Evolutionary conservation across 1,140 invertebrate genomes (phyloP).

Genomic region (Cheumatopsyche charites): DNA sequence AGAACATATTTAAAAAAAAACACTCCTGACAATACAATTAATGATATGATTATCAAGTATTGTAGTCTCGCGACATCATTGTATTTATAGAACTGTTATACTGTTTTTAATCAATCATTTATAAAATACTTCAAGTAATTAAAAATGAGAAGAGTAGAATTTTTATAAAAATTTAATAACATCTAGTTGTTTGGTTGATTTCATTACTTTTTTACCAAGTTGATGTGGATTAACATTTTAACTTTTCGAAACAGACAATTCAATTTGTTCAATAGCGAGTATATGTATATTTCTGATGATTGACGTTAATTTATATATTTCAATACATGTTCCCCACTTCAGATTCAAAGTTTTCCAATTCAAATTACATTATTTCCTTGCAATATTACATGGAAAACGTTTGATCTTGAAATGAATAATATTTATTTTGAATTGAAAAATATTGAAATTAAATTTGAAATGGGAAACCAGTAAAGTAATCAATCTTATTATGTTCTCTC

Average conservation of each 20-base stretch:
- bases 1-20: constrained; percentile 33
- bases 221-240: too few species aligned
- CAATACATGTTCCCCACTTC: too few species aligned
- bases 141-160: constrained; percentile 25
- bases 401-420: too few species aligned
- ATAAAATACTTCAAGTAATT: constrained; percentile 23
- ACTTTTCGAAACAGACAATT: too few species aligned
- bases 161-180: constrained; percentile 15
- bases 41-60: constrained; percentile 46
- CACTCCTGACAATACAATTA: constrained; percentile 47
- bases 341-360: too few species aligned
- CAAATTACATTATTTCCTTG: too few species aligned
- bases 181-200: neutral
- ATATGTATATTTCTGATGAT: too few species aligned
- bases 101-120: constrained; percentile 28
- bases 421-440: too few species aligned
- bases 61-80: constrained; percentile 39
- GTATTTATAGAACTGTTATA: constrained; percentile 36
- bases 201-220: neutral
- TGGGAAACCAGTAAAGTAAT: neutral
- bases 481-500: constrained; percentile 1
- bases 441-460: too few species aligned
- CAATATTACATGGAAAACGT: too few species aligned
- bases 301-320: too few species aligned
- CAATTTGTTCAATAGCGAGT: too few species aligned